Percentiles rank a stretch among this genome's conserved stretches.
Conservation (phyloP, 64 coral and sea anemone genomes). For the Trachythela sp. region DNA sequence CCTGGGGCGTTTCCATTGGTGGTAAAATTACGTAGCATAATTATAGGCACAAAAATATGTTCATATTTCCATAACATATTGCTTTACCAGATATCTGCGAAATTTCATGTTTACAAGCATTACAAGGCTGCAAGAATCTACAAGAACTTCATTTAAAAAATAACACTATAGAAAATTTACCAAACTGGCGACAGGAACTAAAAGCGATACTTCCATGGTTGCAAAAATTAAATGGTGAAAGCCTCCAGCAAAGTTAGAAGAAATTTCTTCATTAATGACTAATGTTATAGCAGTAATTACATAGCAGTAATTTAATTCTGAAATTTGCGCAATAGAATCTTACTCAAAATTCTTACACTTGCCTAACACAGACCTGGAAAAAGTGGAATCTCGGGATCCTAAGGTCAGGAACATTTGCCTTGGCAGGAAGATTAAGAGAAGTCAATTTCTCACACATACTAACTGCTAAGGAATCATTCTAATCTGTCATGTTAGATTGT, state of each 20-base stretch:
- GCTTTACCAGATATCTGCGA: constrained; percentile 39
- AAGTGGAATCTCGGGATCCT: no score
- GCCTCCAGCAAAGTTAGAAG: not conserved
- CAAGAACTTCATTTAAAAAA: constrained; percentile 42
- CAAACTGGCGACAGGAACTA: constrained; percentile 19
- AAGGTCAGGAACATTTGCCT: no score
- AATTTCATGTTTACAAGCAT: constrained; percentile 26
- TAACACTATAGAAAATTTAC: constrained; percentile 38
- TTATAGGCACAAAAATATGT: no score
- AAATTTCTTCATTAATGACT: not conserved
- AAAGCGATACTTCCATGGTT: constrained; percentile 29
- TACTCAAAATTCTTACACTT: no score
- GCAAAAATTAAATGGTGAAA: constrained; percentile 45
- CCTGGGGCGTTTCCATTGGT: no score
- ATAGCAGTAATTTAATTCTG: not conserved
- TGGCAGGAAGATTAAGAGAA: no score
- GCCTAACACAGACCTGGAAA: no score
- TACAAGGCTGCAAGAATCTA: constrained; percentile 36
- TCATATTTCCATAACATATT: constrained; percentile 1
- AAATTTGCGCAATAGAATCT: no score
- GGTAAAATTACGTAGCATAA: no score
- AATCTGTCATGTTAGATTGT: no score
- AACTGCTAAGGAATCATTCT: no score
- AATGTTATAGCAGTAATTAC: not conserved
- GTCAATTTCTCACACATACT: no score